Percentiles rank a stretch among this genome's conserved stretches.
These are phyloP conservation scores for Campoletis sonorensis DNA, from an alignment of 1,140 invertebrate species.

Conservation along the genomic window DNA sequence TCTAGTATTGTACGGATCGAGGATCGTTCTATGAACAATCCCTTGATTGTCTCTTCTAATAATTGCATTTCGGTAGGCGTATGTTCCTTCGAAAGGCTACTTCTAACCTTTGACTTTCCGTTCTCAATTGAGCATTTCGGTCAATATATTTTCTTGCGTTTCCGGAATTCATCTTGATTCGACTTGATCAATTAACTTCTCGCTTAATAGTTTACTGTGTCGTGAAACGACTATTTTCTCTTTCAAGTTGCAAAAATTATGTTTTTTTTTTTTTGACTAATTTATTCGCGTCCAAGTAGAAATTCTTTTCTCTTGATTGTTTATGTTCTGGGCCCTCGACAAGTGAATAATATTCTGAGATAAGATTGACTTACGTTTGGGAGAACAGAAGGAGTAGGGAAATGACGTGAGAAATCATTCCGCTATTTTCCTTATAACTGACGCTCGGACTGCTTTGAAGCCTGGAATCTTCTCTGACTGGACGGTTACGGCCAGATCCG, in stretches of 20 bases:
- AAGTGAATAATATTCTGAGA: not conserved
- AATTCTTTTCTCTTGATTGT: too few species aligned
- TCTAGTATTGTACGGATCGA: not conserved
- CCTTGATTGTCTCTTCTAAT: not conserved
- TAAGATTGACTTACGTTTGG: not conserved
- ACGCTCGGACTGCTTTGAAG: not conserved
- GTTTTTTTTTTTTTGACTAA: too few species aligned
- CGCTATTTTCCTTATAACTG: not conserved
- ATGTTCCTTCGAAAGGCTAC: not conserved
- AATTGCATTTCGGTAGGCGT: not conserved
- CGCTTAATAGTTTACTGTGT: too few species aligned
- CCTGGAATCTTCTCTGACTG: not conserved
- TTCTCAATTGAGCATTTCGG: not conserved
- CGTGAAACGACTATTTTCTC: too few species aligned
- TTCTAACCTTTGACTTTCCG: not conserved
- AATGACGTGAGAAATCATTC: conserved; percentile 18
- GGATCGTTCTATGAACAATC: not conserved
- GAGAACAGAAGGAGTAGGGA: conserved; percentile 10
- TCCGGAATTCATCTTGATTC: not conserved
- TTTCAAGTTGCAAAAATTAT: too few species aligned
- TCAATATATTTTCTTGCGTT: not conserved
- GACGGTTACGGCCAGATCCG: too few species aligned
- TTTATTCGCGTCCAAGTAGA: too few species aligned
- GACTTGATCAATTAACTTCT: not conserved
- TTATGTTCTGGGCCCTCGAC: not conserved